Evolutionary conservation across 1,140 invertebrate species (phyloP).

Genomic region (Vanessa tameamea): DNA sequence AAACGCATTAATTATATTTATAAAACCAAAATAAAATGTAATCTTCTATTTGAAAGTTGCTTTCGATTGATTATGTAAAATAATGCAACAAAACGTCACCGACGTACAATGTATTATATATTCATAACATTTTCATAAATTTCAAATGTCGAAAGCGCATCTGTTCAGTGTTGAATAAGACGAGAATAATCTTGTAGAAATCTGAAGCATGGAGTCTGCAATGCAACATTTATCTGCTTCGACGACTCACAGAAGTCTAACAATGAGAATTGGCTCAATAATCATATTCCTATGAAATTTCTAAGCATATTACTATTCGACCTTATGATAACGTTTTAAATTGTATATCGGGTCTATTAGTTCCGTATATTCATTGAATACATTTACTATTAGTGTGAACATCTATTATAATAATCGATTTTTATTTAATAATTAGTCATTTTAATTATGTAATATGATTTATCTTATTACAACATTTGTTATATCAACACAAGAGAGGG

Average conservation of each 20-base stretch:
- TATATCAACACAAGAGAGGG: no score
- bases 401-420: no score
- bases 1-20: not conserved
- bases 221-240: constrained; percentile 2
- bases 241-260: constrained; percentile 1
- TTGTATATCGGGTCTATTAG: no score
- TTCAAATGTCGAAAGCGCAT: constrained; percentile 20
- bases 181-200: not conserved
- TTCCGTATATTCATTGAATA: no score
- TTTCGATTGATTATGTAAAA: constrained; percentile 22
- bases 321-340: no score
- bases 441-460: no score
- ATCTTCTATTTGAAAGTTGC: constrained; percentile 1
- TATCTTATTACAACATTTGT: no score
- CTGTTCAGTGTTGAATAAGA: constrained; percentile 15
- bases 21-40: not conserved
- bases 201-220: constrained; percentile 1
- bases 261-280: not conserved
- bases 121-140: constrained; percentile 3
- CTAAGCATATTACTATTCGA: no score
- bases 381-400: no score
- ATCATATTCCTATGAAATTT: no score
- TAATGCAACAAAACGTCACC: constrained; percentile 3
- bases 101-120: not conserved
- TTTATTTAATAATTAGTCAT: no score